Evolutionary conservation across 2,888 invertebrate species (phyloP).

Genomic region (Drosophila testacea): DNA sequence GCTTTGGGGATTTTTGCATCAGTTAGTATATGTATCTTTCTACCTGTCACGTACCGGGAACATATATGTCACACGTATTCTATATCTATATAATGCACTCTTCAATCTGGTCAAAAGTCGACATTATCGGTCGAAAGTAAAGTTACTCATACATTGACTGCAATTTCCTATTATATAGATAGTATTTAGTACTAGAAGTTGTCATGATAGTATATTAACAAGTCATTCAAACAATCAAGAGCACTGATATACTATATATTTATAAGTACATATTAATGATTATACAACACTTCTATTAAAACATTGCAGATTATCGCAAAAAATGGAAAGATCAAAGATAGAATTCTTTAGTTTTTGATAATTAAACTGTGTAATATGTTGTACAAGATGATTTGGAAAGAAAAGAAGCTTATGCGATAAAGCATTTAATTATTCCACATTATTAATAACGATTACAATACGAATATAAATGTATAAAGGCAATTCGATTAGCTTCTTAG

Average conservation of each 20-base stretch:
- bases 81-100: constrained; percentile 25
- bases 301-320: no score
- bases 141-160: constrained; percentile 1
- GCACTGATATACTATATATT: not conserved
- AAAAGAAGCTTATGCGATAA: no score
- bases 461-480: constrained; percentile 7
- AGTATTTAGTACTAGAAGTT: constrained; percentile 6
- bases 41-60: constrained; percentile 10
- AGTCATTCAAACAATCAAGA: constrained; percentile 18
- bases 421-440: not conserved
- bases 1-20: not conserved
- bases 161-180: constrained; percentile 7
- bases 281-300: not conserved
- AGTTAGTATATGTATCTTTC: constrained; percentile 3
- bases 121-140: constrained; percentile 16
- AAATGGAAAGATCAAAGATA: not conserved
- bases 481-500: constrained; percentile 21
- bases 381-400: no score
- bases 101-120: not conserved
- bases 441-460: constrained; percentile 3
- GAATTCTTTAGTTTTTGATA: not conserved
- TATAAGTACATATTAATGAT: not conserved
- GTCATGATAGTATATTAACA: constrained; percentile 18
- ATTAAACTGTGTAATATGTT: no score
- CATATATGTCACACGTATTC: constrained; percentile 17